Conservation (phyloP, 2,113 vertebrate genomes). For the Peromyscus maniculatus region DNA sequence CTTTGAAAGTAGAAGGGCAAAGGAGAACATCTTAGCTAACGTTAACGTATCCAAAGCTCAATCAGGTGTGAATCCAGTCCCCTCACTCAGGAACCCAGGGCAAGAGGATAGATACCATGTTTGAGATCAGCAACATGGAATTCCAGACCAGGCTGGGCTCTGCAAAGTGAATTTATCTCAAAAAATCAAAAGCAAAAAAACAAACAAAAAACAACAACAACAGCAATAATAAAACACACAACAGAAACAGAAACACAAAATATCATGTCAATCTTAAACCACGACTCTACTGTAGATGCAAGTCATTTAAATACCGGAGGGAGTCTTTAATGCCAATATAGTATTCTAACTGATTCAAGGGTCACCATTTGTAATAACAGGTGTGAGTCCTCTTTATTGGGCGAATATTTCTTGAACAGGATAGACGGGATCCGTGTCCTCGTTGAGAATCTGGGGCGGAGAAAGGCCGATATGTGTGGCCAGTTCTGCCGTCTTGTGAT, state of each 20-base stretch:
- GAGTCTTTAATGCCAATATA: background rate
- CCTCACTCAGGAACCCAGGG: background rate
- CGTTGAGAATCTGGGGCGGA: background rate
- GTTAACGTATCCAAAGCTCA: background rate
- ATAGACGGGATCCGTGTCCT: background rate
- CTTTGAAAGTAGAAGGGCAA: background rate
- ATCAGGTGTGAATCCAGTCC: background rate
- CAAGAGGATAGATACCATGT: background rate
- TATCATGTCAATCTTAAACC: background rate
- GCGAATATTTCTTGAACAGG: background rate
- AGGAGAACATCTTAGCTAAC: background rate
- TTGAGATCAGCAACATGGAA: background rate
- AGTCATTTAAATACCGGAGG: background rate
- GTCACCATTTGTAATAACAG: accelerated
- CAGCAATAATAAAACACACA: background rate
- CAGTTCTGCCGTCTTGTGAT: no score
- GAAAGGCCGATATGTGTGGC: no score
- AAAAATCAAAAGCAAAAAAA: background rate
- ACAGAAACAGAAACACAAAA: background rate
- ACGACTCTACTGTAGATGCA: accelerated
- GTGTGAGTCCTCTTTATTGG: background rate
- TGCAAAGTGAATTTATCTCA: background rate
- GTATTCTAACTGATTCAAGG: background rate
- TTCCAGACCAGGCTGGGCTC: background rate
- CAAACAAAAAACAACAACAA: no score